A percentile compares a stretch with the other conserved stretches of the same genome.
phyloP scores from a whole-genome alignment of 2,888 invertebrate genomes.

The Cabera pusaria region DNA sequence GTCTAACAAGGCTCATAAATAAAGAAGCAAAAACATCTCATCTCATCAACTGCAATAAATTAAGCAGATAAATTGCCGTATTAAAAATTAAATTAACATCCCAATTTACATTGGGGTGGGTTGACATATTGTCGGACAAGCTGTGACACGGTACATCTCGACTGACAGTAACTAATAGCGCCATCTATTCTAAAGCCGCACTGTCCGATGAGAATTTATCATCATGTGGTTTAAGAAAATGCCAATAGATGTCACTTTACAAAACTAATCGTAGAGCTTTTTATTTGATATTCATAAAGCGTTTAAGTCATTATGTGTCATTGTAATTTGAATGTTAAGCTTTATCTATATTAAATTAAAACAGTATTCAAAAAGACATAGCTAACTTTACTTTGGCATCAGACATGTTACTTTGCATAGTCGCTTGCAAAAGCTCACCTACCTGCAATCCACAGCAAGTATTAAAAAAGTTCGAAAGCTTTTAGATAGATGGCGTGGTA shows the following conservation, averaged over 20 bases:
- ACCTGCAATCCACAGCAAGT: conserved; percentile 2
- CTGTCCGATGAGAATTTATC: conserved; percentile 49
- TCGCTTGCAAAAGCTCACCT: neutral
- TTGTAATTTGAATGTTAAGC: no score
- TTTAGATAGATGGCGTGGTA: conserved; percentile 43
- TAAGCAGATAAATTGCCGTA: conserved; percentile 17
- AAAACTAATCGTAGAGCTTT: no score
- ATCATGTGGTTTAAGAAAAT: conserved; percentile 43
- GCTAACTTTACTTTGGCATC: no score
- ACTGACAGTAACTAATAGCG: conserved; percentile 68
- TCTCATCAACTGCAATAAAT: conserved; percentile 16
- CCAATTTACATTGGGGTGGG: conserved; percentile 47
- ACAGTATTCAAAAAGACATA: no score
- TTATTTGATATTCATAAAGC: no score
- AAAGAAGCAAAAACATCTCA: neutral
- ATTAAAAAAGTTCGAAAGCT: conserved; percentile 33
- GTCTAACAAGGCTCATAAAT: no score
- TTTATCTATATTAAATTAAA: no score
- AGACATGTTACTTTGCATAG: no score
- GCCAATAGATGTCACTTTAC: conserved; percentile 54
- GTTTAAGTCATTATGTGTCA: no score
- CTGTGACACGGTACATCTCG: conserved; percentile 57
- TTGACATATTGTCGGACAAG: conserved; percentile 67
- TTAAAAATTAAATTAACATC: conserved; percentile 70
- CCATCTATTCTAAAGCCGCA: conserved; percentile 70